phyloP scores from a whole-genome alignment of 2,797 vertebrate genomes.

The Craterocephalus amniculus region DNA sequence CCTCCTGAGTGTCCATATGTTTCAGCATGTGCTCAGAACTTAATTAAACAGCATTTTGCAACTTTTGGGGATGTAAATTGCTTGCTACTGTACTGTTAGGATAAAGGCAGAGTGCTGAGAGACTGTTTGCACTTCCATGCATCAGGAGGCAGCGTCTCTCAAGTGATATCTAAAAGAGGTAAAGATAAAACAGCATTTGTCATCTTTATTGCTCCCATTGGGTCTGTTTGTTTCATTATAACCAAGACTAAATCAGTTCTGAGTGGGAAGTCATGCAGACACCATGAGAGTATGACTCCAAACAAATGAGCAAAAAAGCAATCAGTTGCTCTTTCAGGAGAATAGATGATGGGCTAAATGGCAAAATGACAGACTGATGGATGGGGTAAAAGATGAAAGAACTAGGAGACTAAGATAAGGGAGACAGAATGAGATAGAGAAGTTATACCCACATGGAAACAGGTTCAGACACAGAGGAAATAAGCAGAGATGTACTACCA shows the following conservation, averaged over 20 bases:
- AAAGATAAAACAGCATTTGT: constrained; percentile 58
- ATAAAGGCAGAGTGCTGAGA: constrained; percentile 21
- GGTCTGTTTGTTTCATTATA: constrained; percentile 58
- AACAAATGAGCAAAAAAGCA: constrained; percentile 48
- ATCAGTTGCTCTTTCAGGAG: constrained; percentile 42
- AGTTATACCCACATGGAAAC: not conserved
- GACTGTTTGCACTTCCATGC: constrained; percentile 45
- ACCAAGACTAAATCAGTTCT: constrained; percentile 40
- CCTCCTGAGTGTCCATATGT: constrained; percentile 17
- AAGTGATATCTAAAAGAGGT: constrained; percentile 27
- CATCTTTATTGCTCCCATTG: constrained; percentile 51
- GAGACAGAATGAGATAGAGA: constrained; percentile 10
- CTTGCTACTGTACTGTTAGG: constrained; percentile 8
- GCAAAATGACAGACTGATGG: constrained; percentile 21
- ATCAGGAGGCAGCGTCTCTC: constrained; percentile 41
- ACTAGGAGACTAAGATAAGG: constrained; percentile 21
- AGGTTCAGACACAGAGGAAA: constrained; percentile 26
- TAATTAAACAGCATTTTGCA: constrained; percentile 23
- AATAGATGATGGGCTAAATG: constrained; percentile 24
- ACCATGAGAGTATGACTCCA: constrained; percentile 46
- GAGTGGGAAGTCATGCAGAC: constrained; percentile 51
- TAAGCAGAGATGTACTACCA: constrained; percentile 10
- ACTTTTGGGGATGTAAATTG: constrained; percentile 35
- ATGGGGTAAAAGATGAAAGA: constrained; percentile 44
- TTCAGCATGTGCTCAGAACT: constrained; percentile 16